Evolutionary conservation across 35 echinoderm and acorn worm genomes (phyloP).

Genomic region (Heliocidaris erythrogramma): DNA sequence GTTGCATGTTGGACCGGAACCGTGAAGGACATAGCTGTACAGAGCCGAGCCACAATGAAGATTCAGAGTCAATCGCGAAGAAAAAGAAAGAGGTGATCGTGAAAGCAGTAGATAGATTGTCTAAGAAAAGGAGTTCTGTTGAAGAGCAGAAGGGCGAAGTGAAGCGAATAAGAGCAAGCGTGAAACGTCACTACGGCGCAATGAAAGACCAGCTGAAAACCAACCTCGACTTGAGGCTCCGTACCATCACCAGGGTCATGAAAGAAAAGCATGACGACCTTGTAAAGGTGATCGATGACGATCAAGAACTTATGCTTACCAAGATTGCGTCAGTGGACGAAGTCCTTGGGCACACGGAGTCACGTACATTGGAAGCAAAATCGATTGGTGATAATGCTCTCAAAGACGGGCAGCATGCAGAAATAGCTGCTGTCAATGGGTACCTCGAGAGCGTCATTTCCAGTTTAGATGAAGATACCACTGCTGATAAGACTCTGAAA

Average conservation of each 20-base stretch:
- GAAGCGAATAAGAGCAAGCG: not conserved
- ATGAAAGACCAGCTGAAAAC: constrained; percentile 23
- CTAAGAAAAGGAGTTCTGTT: not conserved
- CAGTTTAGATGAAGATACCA: not conserved
- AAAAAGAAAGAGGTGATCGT: not conserved
- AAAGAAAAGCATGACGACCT: constrained; percentile 14
- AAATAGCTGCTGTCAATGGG: constrained; percentile 4
- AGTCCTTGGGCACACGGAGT: constrained; percentile 1
- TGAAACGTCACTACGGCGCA: not conserved
- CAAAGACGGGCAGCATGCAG: constrained; percentile 34
- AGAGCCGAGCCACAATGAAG: not conserved
- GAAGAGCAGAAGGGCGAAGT: not conserved
- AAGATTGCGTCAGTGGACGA: constrained; percentile 28
- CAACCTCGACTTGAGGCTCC: not conserved
- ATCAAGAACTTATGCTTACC: constrained; percentile 1
- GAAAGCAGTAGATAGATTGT: not conserved
- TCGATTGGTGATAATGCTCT: constrained; percentile 25
- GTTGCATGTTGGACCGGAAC: not conserved
- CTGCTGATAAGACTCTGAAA: not conserved
- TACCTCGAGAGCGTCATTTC: constrained; percentile 2
- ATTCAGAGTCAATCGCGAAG: not conserved
- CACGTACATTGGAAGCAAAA: not conserved
- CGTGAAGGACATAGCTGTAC: not conserved
- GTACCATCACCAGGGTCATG: constrained; percentile 5
- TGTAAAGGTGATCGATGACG: not conserved